phyloP scores from a whole-genome alignment of 2,113 vertebrate species.

The Aptenodytes patagonicus region DNA sequence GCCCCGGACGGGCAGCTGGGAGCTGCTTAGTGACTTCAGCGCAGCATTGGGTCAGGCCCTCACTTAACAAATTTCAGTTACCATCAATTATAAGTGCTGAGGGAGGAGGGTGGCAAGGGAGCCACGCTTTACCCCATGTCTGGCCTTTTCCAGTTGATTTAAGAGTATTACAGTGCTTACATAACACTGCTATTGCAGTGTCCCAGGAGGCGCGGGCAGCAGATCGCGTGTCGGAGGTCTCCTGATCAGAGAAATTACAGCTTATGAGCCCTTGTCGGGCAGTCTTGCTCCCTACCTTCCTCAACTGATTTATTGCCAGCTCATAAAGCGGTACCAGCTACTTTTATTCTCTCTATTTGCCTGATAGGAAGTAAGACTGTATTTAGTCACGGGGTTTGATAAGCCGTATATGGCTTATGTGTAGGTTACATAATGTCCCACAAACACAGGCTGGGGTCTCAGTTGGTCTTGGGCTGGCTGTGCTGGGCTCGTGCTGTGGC shows the following conservation, averaged over 20 bases:
- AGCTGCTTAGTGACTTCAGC: background rate
- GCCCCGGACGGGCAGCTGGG: rapidly evolving
- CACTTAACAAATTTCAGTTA: background rate
- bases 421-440: background rate
- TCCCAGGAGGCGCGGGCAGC: background rate
- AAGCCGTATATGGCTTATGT: background rate
- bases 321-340: background rate
- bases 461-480: background rate
- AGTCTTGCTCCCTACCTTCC: background rate
- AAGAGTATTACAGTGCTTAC: constrained; percentile 27
- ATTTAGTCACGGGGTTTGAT: background rate
- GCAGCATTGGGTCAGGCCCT: rapidly evolving
- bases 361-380: background rate
- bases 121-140: rapidly evolving
- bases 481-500: background rate
- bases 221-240: rapidly evolving
- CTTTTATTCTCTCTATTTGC: background rate
- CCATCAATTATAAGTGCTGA: rapidly evolving
- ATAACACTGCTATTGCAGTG: background rate
- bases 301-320: background rate
- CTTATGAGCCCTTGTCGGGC: background rate
- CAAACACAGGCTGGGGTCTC: background rate
- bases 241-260: background rate
- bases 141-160: background rate
- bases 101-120: background rate